Percentiles rank a stretch among this genome's conserved stretches.
Conservation (phyloP, 2,113 vertebrate genomes). For the Paramormyrops kingsleyae region DNA sequence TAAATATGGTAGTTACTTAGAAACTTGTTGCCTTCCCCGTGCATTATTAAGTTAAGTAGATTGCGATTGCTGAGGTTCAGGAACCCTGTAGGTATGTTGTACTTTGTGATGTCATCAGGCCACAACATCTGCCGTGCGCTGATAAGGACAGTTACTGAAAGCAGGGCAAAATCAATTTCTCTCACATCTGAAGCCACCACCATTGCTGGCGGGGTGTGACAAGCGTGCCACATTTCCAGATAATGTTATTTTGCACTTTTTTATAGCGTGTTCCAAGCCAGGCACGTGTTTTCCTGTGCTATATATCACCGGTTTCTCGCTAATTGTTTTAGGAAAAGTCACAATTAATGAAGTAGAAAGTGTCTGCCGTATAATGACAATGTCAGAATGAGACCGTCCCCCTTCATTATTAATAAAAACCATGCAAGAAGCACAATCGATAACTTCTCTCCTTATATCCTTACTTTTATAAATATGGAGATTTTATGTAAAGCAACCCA, state of each 20-base stretch:
- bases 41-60: background rate
- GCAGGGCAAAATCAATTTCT: background rate
- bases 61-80: background rate
- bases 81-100: background rate
- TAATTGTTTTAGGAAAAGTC: background rate
- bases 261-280: background rate
- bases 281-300: background rate
- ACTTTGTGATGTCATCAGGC: background rate
- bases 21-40: background rate
- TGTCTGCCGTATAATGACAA: background rate
- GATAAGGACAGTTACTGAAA: background rate
- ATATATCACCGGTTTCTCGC: background rate
- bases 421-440: background rate
- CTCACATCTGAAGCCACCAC: background rate
- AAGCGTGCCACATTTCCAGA: background rate
- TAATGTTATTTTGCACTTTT: background rate
- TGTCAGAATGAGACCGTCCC: background rate
- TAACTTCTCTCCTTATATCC: background rate
- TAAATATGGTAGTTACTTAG: background rate
- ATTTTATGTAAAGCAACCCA: background rate
- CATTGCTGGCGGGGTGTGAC: background rate
- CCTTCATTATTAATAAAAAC: background rate
- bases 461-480: background rate
- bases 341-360: background rate
- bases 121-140: background rate